A percentile compares a stretch with the other conserved stretches of the same genome.
These are phyloP conservation scores for Synergus gifuensis DNA, from an alignment of 2,888 invertebrate species.

Conservation along the genomic window DNA sequence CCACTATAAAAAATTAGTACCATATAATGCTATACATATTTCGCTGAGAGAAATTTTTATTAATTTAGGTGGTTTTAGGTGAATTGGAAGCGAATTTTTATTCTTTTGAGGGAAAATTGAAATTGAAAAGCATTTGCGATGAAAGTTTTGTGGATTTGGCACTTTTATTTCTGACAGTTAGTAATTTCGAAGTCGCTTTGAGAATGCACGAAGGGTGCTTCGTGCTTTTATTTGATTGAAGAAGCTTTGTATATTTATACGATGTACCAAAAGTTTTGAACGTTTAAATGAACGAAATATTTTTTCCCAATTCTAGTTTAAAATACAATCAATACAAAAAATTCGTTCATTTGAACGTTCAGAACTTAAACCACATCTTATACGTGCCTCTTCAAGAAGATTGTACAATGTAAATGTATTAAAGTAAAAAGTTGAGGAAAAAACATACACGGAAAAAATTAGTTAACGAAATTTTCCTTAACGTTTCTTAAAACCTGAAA, in stretches of 20 bases:
- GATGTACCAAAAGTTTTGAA: too few species aligned
- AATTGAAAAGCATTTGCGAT: background rate
- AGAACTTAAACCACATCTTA: too few species aligned
- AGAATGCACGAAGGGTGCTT: background rate
- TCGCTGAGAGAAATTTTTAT: too few species aligned
- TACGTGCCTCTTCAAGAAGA: background rate
- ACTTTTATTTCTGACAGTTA: background rate
- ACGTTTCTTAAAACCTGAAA: too few species aligned
- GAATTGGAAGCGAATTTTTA: background rate
- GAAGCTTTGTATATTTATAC: too few species aligned
- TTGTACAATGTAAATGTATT: background rate
- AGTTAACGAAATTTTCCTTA: too few species aligned
- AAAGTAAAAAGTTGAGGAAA: background rate
- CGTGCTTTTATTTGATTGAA: background rate
- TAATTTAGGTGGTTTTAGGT: background rate
- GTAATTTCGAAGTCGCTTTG: background rate
- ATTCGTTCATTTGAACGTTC: too few species aligned
- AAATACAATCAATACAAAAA: too few species aligned
- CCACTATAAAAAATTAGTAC: too few species aligned
- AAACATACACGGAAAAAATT: background rate
- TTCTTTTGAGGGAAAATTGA: background rate
- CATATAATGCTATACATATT: too few species aligned
- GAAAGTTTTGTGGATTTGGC: background rate
- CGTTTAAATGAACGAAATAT: too few species aligned
- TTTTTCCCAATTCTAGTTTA: too few species aligned